Evolutionary conservation across 1,140 invertebrate species (phyloP).

Genomic region (Aphaenogaster rudis): DNA sequence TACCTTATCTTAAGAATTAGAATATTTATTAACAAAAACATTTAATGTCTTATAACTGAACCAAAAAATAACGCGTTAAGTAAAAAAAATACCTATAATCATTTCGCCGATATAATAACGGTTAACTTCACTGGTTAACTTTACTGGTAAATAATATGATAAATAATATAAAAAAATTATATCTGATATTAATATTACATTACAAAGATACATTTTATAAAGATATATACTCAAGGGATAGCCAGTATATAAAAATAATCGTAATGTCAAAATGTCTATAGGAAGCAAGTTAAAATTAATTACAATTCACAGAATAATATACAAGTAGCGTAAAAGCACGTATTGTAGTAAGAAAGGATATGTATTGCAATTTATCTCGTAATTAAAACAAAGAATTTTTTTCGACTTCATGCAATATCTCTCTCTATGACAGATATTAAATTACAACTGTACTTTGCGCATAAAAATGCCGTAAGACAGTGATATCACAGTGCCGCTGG

Average conservation of each 20-base stretch:
- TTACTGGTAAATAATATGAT: neutral
- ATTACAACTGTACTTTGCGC: neutral
- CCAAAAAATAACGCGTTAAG: neutral
- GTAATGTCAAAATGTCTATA: neutral
- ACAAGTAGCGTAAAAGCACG: neutral
- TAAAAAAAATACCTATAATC: neutral
- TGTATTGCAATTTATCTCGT: slow-evolving; percentile 47
- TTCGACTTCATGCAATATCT: slow-evolving; percentile 47
- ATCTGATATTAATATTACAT: neutral
- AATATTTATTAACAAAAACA: neutral
- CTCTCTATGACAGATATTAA: neutral
- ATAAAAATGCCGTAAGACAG: slow-evolving; percentile 34
- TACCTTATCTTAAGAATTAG: neutral
- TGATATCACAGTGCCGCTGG: neutral
- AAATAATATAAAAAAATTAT: neutral
- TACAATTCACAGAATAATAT: slow-evolving; percentile 22
- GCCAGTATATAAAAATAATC: neutral
- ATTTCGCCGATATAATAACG: neutral
- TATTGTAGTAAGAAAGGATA: neutral
- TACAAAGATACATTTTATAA: neutral
- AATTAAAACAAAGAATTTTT: slow-evolving; percentile 71
- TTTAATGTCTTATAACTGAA: neutral
- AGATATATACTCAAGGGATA: too few relatives aligned
- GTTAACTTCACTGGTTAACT: neutral
- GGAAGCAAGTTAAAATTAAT: slow-evolving; percentile 23